These are phyloP conservation scores for Cyanoramphus novaezelandiae DNA, from an alignment of 2,113 vertebrate genomes.

Conservation along the genomic window DNA sequence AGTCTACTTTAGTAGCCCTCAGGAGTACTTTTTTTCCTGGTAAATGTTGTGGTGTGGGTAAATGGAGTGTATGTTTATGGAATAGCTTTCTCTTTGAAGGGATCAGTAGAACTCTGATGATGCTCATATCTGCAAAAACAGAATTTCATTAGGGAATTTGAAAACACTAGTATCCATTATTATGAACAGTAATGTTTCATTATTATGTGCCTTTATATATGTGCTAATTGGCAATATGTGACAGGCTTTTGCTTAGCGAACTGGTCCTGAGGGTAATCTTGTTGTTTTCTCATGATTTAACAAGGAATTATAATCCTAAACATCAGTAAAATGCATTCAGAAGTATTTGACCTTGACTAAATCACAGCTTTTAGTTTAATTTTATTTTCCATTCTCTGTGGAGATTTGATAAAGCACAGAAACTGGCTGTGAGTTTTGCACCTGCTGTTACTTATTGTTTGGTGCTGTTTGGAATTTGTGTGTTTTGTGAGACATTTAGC, in stretches of 20 bases:
- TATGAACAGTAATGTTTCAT: background rate
- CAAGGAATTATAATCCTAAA: background rate
- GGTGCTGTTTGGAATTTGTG: background rate
- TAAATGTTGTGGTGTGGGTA: background rate
- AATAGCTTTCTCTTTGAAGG: background rate
- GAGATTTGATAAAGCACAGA: background rate
- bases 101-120: background rate
- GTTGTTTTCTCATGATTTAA: background rate
- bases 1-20: background rate
- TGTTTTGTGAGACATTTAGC: background rate
- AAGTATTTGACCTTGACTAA: slow-evolving; percentile 19
- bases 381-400: slow-evolving; percentile 4
- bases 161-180: background rate
- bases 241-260: background rate
- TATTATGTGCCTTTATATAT: background rate
- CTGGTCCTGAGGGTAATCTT: background rate
- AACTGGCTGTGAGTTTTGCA: background rate
- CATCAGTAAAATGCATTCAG: background rate
- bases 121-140: background rate
- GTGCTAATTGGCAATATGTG: background rate
- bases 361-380: background rate
- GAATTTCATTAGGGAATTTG: background rate
- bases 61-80: background rate
- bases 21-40: background rate
- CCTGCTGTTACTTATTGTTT: background rate